Evolutionary conservation across 1,140 invertebrate genomes (phyloP), one percentile per base, ranked within the genome.

Genomic region (Drosophila persimilis): DNA sequence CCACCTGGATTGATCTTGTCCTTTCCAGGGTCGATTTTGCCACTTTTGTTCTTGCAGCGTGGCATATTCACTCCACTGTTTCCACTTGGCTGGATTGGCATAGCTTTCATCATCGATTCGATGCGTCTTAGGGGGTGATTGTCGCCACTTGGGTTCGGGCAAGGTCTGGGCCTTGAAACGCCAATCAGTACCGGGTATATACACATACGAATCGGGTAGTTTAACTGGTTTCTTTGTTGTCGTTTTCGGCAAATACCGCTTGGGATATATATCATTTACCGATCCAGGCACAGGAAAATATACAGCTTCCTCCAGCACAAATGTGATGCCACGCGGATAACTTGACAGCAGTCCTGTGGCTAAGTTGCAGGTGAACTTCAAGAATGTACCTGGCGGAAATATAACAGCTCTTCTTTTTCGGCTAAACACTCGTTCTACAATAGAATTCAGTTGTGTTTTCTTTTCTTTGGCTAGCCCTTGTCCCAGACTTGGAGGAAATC

Each of bases 171-270:
- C 89, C 41, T 90, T 90, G 29, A 80, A 89, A n/a, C 79, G 72
- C 70, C 81, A 86, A 51, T 86, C 48, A 0, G 84, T 86, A 6
- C 84, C 89, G 2, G 89, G 80, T 60, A 90, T 90, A 47, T 78
- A 80, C 3, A 88, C 67, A 50, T 60, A 66, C 0, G 71, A 53
- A 8, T 73, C 70, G 1, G 64, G 62, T 53, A 31, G 56, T 62
- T 29, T 69, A 29, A 64, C 56, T 0, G 85, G 89, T 11, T 67
- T 73, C 6, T 64, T 43, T 4, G 84, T 84, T 0, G 89, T 84
- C 8, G 78, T 70, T 45, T 66, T 81, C 5, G 84, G 58, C 41
- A 72, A n/a, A 13, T 79, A 90, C 6, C 53, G 71, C 15, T 85
- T 89, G 3, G 89, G 89, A 39, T 90, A 81, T 0, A 89, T 48